phyloP scores from a whole-genome alignment of 2,888 invertebrate genomes.

The Caenorhabditis panamensis region DNA sequence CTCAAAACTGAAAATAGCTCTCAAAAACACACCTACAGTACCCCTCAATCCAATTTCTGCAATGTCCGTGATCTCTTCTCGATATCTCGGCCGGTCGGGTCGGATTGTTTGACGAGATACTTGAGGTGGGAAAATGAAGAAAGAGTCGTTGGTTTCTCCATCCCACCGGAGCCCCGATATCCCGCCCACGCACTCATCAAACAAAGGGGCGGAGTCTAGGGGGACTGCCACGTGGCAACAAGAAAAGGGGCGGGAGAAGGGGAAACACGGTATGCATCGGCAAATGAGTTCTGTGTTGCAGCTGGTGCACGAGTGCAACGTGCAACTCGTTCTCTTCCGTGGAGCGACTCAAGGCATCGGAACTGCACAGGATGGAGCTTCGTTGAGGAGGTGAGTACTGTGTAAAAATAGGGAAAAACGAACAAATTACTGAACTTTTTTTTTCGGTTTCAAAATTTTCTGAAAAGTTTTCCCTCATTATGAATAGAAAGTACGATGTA shows the following conservation, averaged over 20 bases:
- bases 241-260: neutral
- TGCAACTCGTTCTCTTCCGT: conserved; percentile 80
- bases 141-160: too few species aligned
- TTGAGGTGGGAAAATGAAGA: conserved; percentile 42
- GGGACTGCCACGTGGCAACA: conserved; percentile 23
- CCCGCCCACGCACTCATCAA: conserved; percentile 48
- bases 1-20: too few species aligned
- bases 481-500: too few species aligned
- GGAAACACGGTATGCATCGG: too few species aligned
- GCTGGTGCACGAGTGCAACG: conserved; percentile 81
- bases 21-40: too few species aligned
- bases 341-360: conserved; percentile 79
- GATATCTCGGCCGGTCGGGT: neutral
- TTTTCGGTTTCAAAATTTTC: neutral
- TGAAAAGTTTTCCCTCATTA: neutral
- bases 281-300: conserved; percentile 65
- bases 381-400: conserved; percentile 70
- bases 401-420: neutral
- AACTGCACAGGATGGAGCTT: conserved; percentile 74
- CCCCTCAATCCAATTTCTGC: conserved; percentile 1
- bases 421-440: neutral
- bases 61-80: conserved; percentile 9
- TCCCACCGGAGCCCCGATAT: too few species aligned
- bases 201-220: conserved; percentile 29
- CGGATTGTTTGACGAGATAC: conserved; percentile 42